Conservation (phyloP, 2,797 vertebrate genomes). For the Aplochiton taeniatus region DNA sequence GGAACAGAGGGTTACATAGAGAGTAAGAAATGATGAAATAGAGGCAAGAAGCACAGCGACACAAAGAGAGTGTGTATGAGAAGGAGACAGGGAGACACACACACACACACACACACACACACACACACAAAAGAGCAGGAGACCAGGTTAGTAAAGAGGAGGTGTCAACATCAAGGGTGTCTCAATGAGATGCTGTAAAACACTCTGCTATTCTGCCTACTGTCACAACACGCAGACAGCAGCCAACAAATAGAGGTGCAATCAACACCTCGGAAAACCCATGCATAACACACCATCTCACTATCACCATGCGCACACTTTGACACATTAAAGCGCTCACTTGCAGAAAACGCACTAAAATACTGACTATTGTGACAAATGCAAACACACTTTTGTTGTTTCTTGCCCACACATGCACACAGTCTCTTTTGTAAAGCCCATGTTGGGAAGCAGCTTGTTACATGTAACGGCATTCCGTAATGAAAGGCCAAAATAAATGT, state of each 20-base stretch:
- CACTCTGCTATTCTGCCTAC: conserved; percentile 60
- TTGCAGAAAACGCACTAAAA: too few species aligned
- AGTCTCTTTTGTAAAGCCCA: too few species aligned
- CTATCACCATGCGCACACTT: not conserved
- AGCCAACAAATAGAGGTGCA: conserved; percentile 46
- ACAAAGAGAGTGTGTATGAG: not conserved
- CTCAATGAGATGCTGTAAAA: conserved; percentile 70
- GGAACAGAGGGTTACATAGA: too few species aligned
- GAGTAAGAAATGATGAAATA: not conserved
- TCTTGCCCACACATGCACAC: too few species aligned
- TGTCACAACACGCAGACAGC: conserved; percentile 47
- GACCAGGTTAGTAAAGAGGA: conserved; percentile 54
- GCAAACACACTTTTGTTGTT: too few species aligned
- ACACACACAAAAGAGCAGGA: conserved; percentile 33
- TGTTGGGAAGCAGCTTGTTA: too few species aligned
- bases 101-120: conserved; percentile 40
- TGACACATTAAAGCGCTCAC: conserved; percentile 19
- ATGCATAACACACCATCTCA: not conserved
- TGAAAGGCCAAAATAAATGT: too few species aligned
- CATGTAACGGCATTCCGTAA: too few species aligned
- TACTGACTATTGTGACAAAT: too few species aligned
- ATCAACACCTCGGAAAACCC: conserved; percentile 12
- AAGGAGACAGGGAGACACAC: conserved; percentile 24
- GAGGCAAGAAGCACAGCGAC: not conserved
- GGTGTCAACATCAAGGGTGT: conserved; percentile 71